These are phyloP conservation scores for Celastrina argiolus DNA, from an alignment of 2,888 invertebrate species.

Conservation along the genomic window DNA sequence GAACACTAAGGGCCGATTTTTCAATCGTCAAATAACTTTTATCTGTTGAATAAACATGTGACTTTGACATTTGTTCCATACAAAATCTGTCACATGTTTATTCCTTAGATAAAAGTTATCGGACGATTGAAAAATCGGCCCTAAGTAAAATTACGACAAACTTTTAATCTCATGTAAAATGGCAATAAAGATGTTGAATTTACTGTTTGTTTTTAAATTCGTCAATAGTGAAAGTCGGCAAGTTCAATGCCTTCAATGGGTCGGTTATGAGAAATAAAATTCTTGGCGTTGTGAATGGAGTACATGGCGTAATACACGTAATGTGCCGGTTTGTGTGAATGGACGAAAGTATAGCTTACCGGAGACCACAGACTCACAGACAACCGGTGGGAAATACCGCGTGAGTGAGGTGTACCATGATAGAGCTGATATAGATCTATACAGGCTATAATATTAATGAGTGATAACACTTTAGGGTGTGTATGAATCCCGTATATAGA, in stretches of 20 bases:
- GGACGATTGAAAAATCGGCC: too few species aligned
- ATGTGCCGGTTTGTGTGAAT: conserved; percentile 38
- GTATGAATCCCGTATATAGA: too few species aligned
- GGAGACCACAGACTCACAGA: neutral
- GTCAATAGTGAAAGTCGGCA: conserved; percentile 5
- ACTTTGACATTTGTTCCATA: too few species aligned
- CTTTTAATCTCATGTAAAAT: neutral
- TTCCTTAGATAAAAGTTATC: too few species aligned
- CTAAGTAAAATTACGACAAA: neutral
- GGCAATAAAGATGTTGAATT: neutral
- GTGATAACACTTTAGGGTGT: too few species aligned
- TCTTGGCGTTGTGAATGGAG: conserved; percentile 56
- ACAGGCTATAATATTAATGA: too few species aligned
- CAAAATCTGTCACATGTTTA: too few species aligned
- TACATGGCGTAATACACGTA: conserved; percentile 54
- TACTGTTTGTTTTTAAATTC: neutral
- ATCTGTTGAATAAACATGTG: too few species aligned
- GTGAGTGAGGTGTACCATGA: too few species aligned
- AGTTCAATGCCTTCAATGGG: conserved; percentile 1
- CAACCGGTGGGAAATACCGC: conserved; percentile 20
- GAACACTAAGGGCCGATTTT: too few species aligned
- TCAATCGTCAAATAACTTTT: too few species aligned
- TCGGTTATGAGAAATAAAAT: conserved; percentile 70
- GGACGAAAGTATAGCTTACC: neutral
- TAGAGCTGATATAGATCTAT: too few species aligned